Evolutionary conservation across 2,113 vertebrate species (phyloP), one percentile per base, ranked within the genome.

Genomic region (rat (Rattus norvegicus)): DNA sequence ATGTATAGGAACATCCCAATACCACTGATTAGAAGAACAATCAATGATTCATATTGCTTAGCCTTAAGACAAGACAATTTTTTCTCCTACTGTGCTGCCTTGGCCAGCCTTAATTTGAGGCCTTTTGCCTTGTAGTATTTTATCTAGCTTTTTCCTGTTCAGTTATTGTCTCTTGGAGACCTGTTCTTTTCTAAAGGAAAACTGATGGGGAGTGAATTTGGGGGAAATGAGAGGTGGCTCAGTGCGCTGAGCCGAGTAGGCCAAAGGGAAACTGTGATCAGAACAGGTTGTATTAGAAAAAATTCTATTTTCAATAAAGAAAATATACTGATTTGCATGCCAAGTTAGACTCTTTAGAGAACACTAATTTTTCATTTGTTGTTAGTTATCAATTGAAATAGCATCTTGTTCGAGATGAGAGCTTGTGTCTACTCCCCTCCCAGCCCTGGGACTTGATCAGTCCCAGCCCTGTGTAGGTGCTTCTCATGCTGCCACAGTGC

Each of bases 131-230:
- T 77, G 2, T 43, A 36, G 14, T 11, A 76, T 47, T 76, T 0
- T 47, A 77, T 49, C 26, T 30, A 49, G 12, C 16, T 79, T 52
- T 79, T 26, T 17, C 28, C 28, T 79, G 75, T 47, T 52, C 16
- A 2, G 5, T 49, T 77, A 24, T 47, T 76, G 75, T 8, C 26
- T 49, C 47, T 30, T 49, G 13, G 43, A 77, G 47, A 11, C 73
- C 39, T 47, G 24, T 5, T 76, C 11, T 47, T 47, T 26, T 47
- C 39, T 28, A 47, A 52, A 77, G 13, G 28, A 47, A 77, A 77
- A 49, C 75, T 49, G 12, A 52, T 1, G 12, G 2, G 12, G 1
- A 13, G 7, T 17, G 7, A 0, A 49, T 77, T 47, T 49, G 6
- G 47, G 73, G 26, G 0, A 49, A 47, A 77, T 5, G 43, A 5